Percentiles rank a stretch among this genome's conserved stretches.
Conservation (phyloP, 2,888 invertebrate genomes). For the Amiota mariae region DNA sequence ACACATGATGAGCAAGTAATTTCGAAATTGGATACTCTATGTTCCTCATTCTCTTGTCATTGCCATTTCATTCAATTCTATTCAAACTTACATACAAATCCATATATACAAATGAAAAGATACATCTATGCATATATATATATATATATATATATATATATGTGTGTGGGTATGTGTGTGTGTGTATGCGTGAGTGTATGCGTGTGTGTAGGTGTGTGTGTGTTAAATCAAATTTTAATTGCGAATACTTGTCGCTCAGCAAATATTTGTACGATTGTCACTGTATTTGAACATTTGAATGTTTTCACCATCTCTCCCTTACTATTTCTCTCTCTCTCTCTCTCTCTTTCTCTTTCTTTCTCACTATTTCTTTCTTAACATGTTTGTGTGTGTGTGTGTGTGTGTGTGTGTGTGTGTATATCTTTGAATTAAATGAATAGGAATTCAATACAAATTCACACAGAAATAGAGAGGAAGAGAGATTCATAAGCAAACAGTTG, state of each 20-base stretch:
- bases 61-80: conserved; percentile 22
- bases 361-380: neutral
- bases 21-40: conserved; percentile 70
- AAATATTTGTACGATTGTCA: conserved; percentile 61
- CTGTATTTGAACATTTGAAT: neutral
- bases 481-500: too few relatives aligned
- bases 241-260: conserved; percentile 68
- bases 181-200: too few relatives aligned
- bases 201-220: conserved; percentile 48
- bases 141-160: too few relatives aligned
- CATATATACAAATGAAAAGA: too few relatives aligned
- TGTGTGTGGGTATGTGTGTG: too few relatives aligned
- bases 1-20: conserved; percentile 68
- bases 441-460: conserved; percentile 55
- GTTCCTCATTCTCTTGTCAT: neutral
- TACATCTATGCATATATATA: too few relatives aligned
- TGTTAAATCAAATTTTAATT: conserved; percentile 70
- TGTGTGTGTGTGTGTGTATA: too few relatives aligned
- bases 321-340: too few relatives aligned
- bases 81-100: neutral
- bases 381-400: too few relatives aligned
- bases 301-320: too few relatives aligned
- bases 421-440: conserved; percentile 38
- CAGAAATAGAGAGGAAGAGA: neutral
- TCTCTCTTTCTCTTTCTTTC: neutral